phyloP scores from a whole-genome alignment of 2,888 invertebrate genomes.

The Camponotus fellah region DNA sequence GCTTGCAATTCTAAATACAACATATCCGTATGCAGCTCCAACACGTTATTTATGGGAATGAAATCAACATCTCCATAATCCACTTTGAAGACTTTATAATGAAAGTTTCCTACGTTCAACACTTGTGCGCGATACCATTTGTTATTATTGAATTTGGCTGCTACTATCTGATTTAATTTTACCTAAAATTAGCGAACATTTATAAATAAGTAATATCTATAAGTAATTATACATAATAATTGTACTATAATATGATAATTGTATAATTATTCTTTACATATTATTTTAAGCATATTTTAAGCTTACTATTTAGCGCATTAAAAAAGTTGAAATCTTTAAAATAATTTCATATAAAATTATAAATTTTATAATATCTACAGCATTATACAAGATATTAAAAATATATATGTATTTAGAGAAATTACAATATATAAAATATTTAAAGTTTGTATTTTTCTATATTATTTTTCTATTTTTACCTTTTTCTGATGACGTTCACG shows the following conservation, averaged over 20 bases:
- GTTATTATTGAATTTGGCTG: slow-evolving; percentile 93
- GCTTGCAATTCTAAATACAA: slow-evolving; percentile 93
- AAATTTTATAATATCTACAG: background rate
- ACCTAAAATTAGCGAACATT: slow-evolving; percentile 84
- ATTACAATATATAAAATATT: background rate
- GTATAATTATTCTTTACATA: slow-evolving; percentile 2
- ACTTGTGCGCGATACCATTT: slow-evolving; percentile 94
- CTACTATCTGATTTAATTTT: slow-evolving; percentile 87
- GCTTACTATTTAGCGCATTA: background rate
- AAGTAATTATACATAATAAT: background rate
- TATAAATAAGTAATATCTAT: background rate
- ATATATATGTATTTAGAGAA: background rate
- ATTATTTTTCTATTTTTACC: slow-evolving; percentile 72
- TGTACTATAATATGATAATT: background rate
- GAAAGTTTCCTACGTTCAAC: slow-evolving; percentile 88
- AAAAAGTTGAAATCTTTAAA: background rate
- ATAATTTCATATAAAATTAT: background rate
- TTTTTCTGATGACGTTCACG: slow-evolving; percentile 87
- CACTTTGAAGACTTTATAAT: slow-evolving; percentile 92
- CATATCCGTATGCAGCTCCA: slow-evolving; percentile 92
- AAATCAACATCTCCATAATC: slow-evolving; percentile 95
- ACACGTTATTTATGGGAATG: slow-evolving; percentile 89
- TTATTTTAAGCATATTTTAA: background rate
- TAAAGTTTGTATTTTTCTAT: background rate
- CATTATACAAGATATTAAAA: background rate